Conservation (phyloP, 2,113 vertebrate species). For the Zootoca vivipara region DNA sequence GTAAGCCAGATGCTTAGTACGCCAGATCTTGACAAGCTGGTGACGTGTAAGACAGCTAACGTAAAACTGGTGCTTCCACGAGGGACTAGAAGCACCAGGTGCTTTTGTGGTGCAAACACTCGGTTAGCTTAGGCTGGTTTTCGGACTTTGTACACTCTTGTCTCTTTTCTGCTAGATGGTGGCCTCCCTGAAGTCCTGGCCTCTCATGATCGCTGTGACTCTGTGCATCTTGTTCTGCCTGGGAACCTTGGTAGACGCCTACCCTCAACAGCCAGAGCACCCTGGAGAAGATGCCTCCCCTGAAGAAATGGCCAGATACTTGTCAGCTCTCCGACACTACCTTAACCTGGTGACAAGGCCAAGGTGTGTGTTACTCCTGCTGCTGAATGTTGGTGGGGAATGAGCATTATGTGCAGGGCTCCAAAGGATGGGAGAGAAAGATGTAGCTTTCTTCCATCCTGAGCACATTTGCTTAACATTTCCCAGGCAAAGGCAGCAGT, state of each 20-base stretch:
- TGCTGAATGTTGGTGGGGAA: background rate
- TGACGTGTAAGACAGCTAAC: background rate
- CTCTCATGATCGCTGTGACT: constrained; percentile 68
- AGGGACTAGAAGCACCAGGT: background rate
- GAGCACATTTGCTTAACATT: too few relatives aligned
- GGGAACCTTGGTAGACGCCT: constrained; percentile 81
- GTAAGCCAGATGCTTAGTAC: background rate
- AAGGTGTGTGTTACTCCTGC: constrained; percentile 74
- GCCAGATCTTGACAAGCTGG: background rate
- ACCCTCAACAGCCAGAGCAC: constrained; percentile 87
- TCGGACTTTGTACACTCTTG: fast-evolving
- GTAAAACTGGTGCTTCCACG: background rate
- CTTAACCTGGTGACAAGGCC: constrained; percentile 95
- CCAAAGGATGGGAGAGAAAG: background rate
- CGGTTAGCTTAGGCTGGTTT: fast-evolving
- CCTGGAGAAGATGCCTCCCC: constrained; percentile 83
- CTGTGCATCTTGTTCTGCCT: constrained; percentile 81
- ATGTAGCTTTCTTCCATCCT: background rate
- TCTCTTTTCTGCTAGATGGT: constrained; percentile 76
- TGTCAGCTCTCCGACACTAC: constrained; percentile 89
- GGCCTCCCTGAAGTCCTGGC: constrained; percentile 75
- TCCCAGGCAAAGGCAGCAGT: too few relatives aligned
- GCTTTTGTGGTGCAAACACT: background rate
- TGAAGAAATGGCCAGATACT: constrained; percentile 89
- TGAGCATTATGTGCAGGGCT: background rate